These are phyloP conservation scores for Prionace glauca DNA, from an alignment of 2,797 vertebrate species.

Conservation along the genomic window DNA sequence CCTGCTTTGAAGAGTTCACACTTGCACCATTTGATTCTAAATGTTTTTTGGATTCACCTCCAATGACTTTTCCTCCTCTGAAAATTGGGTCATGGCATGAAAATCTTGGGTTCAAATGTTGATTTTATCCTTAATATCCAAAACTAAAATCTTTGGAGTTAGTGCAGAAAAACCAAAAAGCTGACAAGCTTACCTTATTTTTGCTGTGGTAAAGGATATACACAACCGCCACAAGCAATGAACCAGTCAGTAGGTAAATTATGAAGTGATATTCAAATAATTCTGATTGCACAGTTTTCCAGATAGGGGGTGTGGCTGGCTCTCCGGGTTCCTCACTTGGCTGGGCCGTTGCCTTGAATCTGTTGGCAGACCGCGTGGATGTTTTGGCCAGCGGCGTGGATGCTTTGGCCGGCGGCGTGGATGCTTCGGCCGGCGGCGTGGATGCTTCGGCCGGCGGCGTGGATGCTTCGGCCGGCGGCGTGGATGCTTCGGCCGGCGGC, in stretches of 20 bases:
- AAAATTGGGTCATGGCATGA: background rate
- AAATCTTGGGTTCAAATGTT: background rate
- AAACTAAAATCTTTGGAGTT: background rate
- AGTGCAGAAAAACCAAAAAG: background rate
- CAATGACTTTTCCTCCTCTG: background rate
- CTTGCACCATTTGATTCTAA: background rate
- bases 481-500: too few relatives aligned
- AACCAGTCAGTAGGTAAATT: background rate
- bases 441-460: too few relatives aligned
- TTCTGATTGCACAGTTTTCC: too few relatives aligned
- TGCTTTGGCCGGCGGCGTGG: too few relatives aligned
- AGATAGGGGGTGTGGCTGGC: too few relatives aligned
- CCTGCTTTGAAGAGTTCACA: background rate
- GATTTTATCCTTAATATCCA: background rate
- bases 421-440: too few relatives aligned
- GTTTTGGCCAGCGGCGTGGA: too few relatives aligned
- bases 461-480: too few relatives aligned
- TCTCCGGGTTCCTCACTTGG: too few relatives aligned
- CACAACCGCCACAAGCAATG: background rate
- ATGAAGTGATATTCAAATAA: background rate
- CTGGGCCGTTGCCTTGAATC: too few relatives aligned
- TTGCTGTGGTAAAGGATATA: conserved; percentile 26
- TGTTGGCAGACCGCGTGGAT: too few relatives aligned
- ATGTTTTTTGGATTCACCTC: too few relatives aligned
- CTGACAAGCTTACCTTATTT: background rate